A percentile compares a stretch with the other conserved stretches of the same genome.
phyloP scores from a whole-genome alignment of 2,113 vertebrate species.

The Acrocephalus kingi region DNA sequence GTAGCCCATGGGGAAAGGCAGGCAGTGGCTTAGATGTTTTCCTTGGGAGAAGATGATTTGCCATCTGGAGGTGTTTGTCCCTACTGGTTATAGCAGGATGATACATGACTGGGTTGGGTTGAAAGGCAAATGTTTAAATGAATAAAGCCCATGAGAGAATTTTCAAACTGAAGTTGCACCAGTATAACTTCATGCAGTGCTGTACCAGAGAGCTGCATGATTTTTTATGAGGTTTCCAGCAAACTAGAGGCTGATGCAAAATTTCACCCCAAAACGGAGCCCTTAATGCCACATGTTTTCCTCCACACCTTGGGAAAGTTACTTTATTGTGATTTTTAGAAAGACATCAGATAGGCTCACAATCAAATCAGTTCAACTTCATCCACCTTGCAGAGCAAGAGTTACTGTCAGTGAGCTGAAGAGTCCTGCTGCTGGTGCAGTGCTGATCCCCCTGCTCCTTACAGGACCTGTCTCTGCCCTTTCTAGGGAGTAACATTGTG shows the following conservation, averaged over 20 bases:
- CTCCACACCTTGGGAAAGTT: not conserved
- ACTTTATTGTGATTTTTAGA: not conserved
- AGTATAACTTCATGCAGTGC: not conserved
- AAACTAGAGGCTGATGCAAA: not conserved
- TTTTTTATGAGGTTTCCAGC: not conserved
- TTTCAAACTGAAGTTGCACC: not conserved
- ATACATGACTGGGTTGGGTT: not conserved
- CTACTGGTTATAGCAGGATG: not conserved
- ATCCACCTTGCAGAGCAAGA: not conserved
- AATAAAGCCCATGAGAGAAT: not conserved
- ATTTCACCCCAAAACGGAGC: not conserved
- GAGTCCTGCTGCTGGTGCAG: not conserved
- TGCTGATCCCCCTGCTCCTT: not conserved
- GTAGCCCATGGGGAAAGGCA: not conserved
- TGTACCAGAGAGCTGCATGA: fast-evolving
- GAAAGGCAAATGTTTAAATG: not conserved
- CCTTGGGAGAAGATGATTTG: not conserved
- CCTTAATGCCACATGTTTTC: not conserved
- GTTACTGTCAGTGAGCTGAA: not conserved
- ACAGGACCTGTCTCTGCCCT: not conserved
- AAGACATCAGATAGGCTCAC: not conserved
- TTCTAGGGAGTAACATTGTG: not conserved
- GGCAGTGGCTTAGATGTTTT: not conserved
- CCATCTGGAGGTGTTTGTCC: not conserved
- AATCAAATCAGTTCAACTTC: not conserved